These are phyloP conservation scores for Bombus vancouverensis DNA, from an alignment of 1,140 invertebrate genomes.

Conservation along the genomic window DNA sequence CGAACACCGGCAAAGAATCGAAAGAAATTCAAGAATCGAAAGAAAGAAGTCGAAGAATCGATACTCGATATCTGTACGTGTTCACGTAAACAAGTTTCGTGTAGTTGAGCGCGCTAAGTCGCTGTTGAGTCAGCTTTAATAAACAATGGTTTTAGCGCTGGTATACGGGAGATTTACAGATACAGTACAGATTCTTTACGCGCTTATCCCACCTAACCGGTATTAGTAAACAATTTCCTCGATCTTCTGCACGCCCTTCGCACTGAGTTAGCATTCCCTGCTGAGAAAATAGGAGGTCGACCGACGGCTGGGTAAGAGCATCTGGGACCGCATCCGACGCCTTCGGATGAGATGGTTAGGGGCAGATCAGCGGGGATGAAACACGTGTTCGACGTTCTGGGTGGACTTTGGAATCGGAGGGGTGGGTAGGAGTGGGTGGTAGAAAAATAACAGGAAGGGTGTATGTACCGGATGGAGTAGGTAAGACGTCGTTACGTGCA, in stretches of 20 bases:
- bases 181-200: background rate
- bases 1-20: too few relatives aligned
- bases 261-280: slow-evolving; percentile 50
- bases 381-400: slow-evolving; percentile 80
- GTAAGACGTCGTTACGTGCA: slow-evolving; percentile 82
- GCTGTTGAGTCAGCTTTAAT: too few relatives aligned
- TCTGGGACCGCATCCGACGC: slow-evolving; percentile 77
- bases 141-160: too few relatives aligned
- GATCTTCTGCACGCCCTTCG: slow-evolving; percentile 6
- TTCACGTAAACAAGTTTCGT: too few relatives aligned
- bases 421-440: slow-evolving; percentile 62
- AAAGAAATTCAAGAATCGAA: too few relatives aligned
- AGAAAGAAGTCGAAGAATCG: too few relatives aligned
- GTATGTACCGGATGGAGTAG: slow-evolving; percentile 73
- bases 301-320: slow-evolving; percentile 75
- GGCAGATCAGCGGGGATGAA: slow-evolving; percentile 80
- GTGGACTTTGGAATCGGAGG: slow-evolving; percentile 64
- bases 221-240: slow-evolving; percentile 3
- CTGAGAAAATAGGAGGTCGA: slow-evolving; percentile 64
- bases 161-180: background rate
- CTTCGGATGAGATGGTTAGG: slow-evolving; percentile 65
- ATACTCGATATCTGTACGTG: too few relatives aligned
- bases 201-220: background rate
- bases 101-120: accelerated
- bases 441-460: slow-evolving; percentile 77